Evolutionary conservation across 2,113 vertebrate genomes (phyloP).

Genomic region (Hylia prasina): DNA sequence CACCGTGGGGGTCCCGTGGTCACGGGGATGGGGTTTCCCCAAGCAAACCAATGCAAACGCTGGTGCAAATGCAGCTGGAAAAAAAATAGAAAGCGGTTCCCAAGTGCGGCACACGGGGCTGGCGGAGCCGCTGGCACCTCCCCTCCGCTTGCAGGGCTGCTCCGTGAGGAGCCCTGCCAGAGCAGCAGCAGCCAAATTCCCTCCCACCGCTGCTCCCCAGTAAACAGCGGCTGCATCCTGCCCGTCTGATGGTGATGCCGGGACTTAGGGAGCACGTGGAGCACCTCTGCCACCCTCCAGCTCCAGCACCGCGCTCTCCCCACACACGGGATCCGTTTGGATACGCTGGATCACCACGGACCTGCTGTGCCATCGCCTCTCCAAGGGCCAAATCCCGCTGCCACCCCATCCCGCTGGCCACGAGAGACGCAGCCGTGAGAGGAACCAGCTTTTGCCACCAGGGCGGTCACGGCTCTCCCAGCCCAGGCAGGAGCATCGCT

Average conservation of each 20-base stretch:
- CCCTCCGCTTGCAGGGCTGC: slow-evolving; percentile 51
- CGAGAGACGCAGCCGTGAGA: accelerated
- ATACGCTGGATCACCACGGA: accelerated
- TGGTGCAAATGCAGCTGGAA: slow-evolving; percentile 9
- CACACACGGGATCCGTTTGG: accelerated
- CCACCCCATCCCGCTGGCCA: background rate
- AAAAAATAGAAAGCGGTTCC: background rate
- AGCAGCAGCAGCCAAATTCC: slow-evolving; percentile 25
- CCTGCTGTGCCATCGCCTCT: background rate
- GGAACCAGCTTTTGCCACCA: background rate
- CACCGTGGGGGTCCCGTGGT: background rate
- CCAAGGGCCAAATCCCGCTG: accelerated
- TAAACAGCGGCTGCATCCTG: background rate
- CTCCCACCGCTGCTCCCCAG: background rate
- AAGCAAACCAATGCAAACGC: background rate
- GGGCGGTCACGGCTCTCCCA: background rate
- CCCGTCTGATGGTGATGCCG: background rate
- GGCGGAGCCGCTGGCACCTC: slow-evolving; percentile 37
- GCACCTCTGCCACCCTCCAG: background rate
- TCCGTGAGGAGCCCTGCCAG: background rate
- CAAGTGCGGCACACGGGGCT: slow-evolving; percentile 37
- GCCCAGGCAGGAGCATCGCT: background rate
- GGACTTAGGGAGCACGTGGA: background rate
- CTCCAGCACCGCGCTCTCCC: background rate
- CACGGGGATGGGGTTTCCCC: background rate